These are phyloP conservation scores for Zosterops japonicus DNA, from an alignment of 2,113 vertebrate genomes.

Conservation along the genomic window DNA sequence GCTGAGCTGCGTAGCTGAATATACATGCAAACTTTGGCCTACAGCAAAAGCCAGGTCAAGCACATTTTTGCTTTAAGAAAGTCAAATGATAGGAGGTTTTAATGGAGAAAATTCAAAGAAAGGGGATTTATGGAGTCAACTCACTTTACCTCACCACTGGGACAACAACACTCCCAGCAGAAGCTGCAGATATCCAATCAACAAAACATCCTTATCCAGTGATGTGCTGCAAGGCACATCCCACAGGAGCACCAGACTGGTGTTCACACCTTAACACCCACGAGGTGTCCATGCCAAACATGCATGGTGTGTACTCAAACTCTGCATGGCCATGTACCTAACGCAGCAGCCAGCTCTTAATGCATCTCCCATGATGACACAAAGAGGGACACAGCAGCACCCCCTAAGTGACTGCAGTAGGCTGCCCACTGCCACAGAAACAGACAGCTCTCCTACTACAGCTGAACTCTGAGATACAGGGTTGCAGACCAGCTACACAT, in stretches of 20 bases:
- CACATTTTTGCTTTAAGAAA: neutral
- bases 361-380: neutral
- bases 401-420: neutral
- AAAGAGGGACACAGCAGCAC: neutral
- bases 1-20: neutral
- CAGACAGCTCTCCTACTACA: neutral
- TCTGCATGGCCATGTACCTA: fast-evolving
- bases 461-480: neutral
- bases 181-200: neutral
- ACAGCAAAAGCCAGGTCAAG: neutral
- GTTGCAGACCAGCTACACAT: neutral
- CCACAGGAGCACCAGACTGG: neutral
- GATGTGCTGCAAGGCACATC: neutral
- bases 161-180: neutral
- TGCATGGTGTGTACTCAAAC: too few relatives aligned
- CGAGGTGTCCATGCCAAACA: too few relatives aligned
- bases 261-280: neutral
- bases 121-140: neutral
- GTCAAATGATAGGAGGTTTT: neutral
- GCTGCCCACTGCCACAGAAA: neutral
- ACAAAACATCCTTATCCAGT: neutral
- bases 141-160: neutral
- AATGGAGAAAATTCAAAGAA: neutral
- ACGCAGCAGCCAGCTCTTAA: neutral
- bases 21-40: fast-evolving